Conservation (phyloP, 92 coral and sea anemone species). For the Porites divaricata region DNA sequence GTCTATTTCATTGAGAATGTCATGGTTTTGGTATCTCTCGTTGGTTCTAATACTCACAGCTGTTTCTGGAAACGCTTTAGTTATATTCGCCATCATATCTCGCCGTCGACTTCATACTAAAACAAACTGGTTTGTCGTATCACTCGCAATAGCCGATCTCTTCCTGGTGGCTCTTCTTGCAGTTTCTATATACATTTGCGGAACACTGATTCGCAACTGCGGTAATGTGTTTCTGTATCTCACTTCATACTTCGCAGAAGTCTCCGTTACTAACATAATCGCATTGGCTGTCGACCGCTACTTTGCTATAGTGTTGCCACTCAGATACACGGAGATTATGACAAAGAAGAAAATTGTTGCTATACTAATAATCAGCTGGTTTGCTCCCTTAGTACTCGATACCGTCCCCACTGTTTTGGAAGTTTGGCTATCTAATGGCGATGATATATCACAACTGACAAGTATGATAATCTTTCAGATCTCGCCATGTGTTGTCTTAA, state of each 20-base stretch:
- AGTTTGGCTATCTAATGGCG: neutral
- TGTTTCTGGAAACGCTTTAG: slow-evolving; percentile 7
- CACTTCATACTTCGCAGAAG: slow-evolving; percentile 14
- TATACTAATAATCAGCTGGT: slow-evolving; percentile 4
- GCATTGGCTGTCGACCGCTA: slow-evolving; percentile 27
- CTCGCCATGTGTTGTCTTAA: slow-evolving; percentile 9
- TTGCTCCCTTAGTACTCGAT: slow-evolving; percentile 21
- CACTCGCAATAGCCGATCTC: slow-evolving; percentile 25
- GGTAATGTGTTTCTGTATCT: neutral
- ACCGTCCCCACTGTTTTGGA: neutral
- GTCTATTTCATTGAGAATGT: neutral
- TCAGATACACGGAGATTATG: slow-evolving; percentile 3
- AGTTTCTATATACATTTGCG: neutral
- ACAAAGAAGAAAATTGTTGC: slow-evolving; percentile 11
- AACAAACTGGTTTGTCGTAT: slow-evolving; percentile 31
- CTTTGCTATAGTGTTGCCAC: slow-evolving; percentile 15
- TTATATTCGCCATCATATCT: slow-evolving; percentile 2
- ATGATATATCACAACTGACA: neutral
- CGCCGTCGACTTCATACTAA: slow-evolving; percentile 18
- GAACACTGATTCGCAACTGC: neutral
- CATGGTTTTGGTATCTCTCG: slow-evolving; percentile 27
- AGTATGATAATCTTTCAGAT: slow-evolving; percentile 29
- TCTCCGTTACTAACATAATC: slow-evolving; percentile 7
- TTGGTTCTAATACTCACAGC: neutral
- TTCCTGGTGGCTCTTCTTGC: neutral